These are phyloP conservation scores for Masticophis lateralis DNA, from an alignment of 2,797 vertebrate genomes.

Conservation along the genomic window DNA sequence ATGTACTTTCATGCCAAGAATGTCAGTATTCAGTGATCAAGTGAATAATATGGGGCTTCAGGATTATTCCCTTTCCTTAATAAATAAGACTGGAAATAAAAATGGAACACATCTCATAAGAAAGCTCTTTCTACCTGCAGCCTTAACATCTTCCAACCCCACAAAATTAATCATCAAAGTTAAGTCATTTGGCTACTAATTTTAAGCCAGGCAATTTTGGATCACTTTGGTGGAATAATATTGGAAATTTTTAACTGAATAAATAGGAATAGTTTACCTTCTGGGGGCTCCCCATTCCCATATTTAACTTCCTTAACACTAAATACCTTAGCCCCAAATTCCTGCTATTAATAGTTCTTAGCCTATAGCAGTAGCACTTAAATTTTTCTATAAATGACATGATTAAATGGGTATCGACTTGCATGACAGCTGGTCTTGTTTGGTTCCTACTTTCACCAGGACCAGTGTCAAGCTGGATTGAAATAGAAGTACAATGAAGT, in stretches of 20 bases:
- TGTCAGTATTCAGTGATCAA: neutral
- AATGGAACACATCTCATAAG: neutral
- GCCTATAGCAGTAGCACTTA: neutral
- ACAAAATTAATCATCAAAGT: neutral
- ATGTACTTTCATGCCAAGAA: neutral
- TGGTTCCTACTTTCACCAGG: neutral
- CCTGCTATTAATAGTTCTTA: neutral
- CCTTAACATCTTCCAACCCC: neutral
- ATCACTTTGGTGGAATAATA: neutral
- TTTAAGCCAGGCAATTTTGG: neutral
- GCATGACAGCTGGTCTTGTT: neutral
- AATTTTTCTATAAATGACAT: neutral
- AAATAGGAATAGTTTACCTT: neutral
- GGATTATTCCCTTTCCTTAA: neutral
- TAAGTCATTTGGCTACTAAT: neutral
- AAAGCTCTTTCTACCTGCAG: neutral
- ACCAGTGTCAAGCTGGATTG: neutral
- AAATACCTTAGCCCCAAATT: neutral
- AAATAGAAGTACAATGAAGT: neutral
- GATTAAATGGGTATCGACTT: neutral
- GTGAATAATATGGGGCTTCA: neutral
- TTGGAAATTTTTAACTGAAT: neutral
- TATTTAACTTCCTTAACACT: neutral
- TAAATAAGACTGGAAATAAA: neutral
- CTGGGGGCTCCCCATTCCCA: neutral